Percentiles rank a stretch among this genome's conserved stretches.
Evolutionary conservation across 1,140 invertebrate species (phyloP).

Genomic region (Drosophila athabasca): DNA sequence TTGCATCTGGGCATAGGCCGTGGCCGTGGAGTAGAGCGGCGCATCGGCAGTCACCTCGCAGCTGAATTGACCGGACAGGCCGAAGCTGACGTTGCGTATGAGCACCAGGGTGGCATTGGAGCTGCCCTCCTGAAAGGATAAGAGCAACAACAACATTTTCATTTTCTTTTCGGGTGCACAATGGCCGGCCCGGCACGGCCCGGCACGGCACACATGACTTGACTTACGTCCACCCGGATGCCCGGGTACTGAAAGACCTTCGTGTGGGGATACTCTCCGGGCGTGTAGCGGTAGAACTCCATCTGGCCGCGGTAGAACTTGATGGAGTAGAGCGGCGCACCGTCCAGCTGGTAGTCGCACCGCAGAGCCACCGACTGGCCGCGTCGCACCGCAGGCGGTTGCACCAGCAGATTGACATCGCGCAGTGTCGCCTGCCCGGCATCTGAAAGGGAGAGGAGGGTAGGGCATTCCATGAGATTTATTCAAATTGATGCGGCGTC

Average conservation of each 20-base stretch:
- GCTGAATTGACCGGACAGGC: slow-evolving; percentile 91
- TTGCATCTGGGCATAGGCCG: slow-evolving; percentile 87
- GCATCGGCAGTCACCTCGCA: slow-evolving; percentile 94
- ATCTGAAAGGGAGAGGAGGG: slow-evolving; percentile 57
- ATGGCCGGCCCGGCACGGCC: background rate
- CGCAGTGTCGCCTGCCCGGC: slow-evolving; percentile 76
- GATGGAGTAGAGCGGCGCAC: slow-evolving; percentile 89
- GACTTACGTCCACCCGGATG: slow-evolving; percentile 91
- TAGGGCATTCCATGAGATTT: slow-evolving; percentile 44
- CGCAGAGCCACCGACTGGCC: slow-evolving; percentile 87
- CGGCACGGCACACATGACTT: background rate
- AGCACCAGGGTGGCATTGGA: slow-evolving; percentile 91
- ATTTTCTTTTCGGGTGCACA: slow-evolving; percentile 24
- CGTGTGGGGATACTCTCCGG: slow-evolving; percentile 87
- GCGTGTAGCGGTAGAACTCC: slow-evolving; percentile 91
- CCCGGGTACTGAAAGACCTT: slow-evolving; percentile 89
- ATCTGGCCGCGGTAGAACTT: slow-evolving; percentile 91
- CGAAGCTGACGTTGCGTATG: slow-evolving; percentile 88
- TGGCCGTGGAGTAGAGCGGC: slow-evolving; percentile 89
- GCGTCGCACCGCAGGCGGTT: slow-evolving; percentile 86
- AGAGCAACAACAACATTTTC: slow-evolving; percentile 60
- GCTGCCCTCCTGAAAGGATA: slow-evolving; percentile 85
- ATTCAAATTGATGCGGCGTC: slow-evolving; percentile 62
- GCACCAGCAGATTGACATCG: slow-evolving; percentile 84
- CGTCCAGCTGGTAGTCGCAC: slow-evolving; percentile 90